These are phyloP conservation scores for Euplagia quadripunctaria DNA, from an alignment of 2,888 invertebrate genomes.

Conservation along the genomic window DNA sequence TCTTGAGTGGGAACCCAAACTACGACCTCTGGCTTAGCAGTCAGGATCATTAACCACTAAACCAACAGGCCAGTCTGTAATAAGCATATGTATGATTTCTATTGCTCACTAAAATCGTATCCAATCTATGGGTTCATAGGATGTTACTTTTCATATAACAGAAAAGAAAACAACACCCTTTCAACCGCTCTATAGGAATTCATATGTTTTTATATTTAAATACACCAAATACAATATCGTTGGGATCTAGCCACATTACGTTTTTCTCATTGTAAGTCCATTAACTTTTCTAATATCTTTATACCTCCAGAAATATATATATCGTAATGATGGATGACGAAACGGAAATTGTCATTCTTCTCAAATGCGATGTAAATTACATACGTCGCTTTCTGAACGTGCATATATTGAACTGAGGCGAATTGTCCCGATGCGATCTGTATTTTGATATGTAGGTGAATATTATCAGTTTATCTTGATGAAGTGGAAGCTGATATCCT, in stretches of 20 bases:
- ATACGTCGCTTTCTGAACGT: slow-evolving; percentile 25
- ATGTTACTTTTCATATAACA: too few species aligned
- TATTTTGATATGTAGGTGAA: slow-evolving; percentile 53
- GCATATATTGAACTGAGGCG: slow-evolving; percentile 20
- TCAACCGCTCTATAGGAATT: too few species aligned
- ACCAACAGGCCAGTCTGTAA: too few species aligned
- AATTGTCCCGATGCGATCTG: slow-evolving; percentile 29
- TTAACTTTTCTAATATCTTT: slow-evolving; percentile 7
- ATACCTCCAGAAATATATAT: slow-evolving; percentile 8
- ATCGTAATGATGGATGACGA: slow-evolving; percentile 41
- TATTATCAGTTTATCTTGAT: slow-evolving; percentile 64
- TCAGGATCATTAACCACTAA: too few species aligned
- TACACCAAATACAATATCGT: not conserved
- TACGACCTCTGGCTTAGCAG: too few species aligned
- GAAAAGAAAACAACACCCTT: too few species aligned
- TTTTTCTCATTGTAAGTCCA: slow-evolving; percentile 2
- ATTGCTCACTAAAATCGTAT: too few species aligned
- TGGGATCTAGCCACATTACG: not conserved
- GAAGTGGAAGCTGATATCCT: slow-evolving; percentile 66
- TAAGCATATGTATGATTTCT: too few species aligned
- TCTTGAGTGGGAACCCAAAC: too few species aligned
- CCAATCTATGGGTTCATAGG: too few species aligned
- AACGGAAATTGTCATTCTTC: slow-evolving; percentile 31
- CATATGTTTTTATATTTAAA: not conserved
- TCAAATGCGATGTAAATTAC: slow-evolving; percentile 44